Evolutionary conservation across 1,140 invertebrate species (phyloP).

Genomic region (Monochamus saltuarius): DNA sequence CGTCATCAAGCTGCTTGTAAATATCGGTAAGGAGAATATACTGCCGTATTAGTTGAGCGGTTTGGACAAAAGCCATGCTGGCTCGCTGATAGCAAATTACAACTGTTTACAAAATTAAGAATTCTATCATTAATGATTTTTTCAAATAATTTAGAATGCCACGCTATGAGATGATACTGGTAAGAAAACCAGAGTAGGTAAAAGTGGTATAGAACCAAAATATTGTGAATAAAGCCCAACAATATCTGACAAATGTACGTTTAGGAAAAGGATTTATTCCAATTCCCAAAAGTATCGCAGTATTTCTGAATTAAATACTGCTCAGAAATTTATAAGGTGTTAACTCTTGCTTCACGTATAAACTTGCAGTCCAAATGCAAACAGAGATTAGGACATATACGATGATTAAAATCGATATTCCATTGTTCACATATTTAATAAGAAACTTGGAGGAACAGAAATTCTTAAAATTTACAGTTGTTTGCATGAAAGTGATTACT

Average conservation of each 20-base stretch:
- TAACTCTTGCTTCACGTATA: neutral
- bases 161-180: conserved; percentile 4
- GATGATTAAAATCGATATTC: neutral
- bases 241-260: neutral
- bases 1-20: no score
- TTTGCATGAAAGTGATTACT: no score
- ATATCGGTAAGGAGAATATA: no score
- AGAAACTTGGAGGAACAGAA: no score
- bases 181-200: conserved; percentile 3
- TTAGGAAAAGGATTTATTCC: conserved; percentile 1
- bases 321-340: neutral
- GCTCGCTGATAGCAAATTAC: no score
- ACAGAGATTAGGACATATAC: conserved; percentile 2
- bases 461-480: no score
- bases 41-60: no score
- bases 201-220: conserved; percentile 6
- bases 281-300: conserved; percentile 4
- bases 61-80: no score
- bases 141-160: no score
- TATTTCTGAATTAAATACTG: neutral
- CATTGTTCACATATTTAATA: no score
- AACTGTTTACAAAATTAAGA: no score
- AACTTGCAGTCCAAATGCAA: conserved; percentile 8
- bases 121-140: no score
- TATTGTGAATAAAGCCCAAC: conserved; percentile 5